A percentile compares a stretch with the other conserved stretches of the same genome.
phyloP scores from a whole-genome alignment of 2,888 invertebrate genomes.

The Zygogramma bicolorata region DNA sequence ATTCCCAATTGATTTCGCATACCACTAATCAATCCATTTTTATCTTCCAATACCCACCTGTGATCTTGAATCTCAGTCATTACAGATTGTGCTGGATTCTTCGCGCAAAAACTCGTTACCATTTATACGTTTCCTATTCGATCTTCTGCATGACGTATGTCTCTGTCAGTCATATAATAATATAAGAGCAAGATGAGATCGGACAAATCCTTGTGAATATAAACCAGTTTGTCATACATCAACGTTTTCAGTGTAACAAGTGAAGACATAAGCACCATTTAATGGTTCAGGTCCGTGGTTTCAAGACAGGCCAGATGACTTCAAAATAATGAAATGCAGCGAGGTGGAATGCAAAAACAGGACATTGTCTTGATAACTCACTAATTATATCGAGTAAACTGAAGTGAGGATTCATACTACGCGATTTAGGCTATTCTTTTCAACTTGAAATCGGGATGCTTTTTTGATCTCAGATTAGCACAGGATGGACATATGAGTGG shows the following conservation, averaged over 20 bases:
- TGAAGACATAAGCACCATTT: constrained; percentile 60
- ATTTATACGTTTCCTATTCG: constrained; percentile 32
- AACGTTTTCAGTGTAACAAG: constrained; percentile 59
- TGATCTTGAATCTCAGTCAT: neutral
- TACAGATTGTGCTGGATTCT: constrained; percentile 28
- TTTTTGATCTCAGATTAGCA: too few relatives aligned
- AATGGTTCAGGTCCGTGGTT: constrained; percentile 48
- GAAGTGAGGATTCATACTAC: neutral
- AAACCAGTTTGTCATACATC: constrained; percentile 60
- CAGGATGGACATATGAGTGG: too few relatives aligned
- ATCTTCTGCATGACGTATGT: constrained; percentile 40
- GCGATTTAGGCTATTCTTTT: neutral
- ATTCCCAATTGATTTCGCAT: too few relatives aligned
- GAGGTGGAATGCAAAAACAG: constrained; percentile 16
- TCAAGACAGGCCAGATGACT: constrained; percentile 38
- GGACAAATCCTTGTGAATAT: constrained; percentile 51
- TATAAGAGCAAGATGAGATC: constrained; percentile 44
- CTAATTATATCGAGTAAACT: neutral
- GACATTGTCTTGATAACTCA: neutral
- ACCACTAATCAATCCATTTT: neutral
- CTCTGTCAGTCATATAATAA: constrained; percentile 42
- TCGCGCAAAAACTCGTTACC: constrained; percentile 12
- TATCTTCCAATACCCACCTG: neutral
- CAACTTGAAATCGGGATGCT: too few relatives aligned
- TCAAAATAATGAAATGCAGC: constrained; percentile 38